A percentile compares a stretch with the other conserved stretches of the same genome.
Conservation (phyloP, 2,113 vertebrate species). For the Aegithalos caudatus region DNA sequence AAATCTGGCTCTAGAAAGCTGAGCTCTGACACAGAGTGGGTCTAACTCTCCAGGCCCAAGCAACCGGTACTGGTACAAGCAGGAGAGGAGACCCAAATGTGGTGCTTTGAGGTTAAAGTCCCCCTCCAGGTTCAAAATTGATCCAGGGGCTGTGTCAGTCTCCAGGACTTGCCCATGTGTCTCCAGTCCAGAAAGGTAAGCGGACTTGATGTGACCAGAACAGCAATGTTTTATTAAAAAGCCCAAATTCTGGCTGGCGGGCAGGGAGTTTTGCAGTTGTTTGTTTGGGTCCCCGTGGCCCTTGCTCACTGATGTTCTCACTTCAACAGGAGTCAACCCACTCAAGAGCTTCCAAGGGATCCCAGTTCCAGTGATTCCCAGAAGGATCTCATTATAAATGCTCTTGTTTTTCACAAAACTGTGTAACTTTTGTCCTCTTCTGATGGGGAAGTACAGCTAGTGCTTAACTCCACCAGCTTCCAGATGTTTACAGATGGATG, state of each 20-base stretch:
- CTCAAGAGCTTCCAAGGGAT: background rate
- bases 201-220: background rate
- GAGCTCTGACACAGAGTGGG: background rate
- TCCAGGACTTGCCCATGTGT: background rate
- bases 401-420: background rate
- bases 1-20: conserved; percentile 24
- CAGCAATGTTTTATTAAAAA: background rate
- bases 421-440: background rate
- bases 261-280: background rate
- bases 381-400: background rate
- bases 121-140: background rate
- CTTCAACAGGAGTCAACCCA: background rate
- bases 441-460: background rate
- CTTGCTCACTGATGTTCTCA: background rate
- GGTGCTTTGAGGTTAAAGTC: background rate
- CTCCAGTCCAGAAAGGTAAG: background rate
- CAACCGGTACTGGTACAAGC: background rate
- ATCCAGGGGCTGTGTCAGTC: background rate
- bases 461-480: background rate
- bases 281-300: background rate
- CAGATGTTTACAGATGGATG: background rate
- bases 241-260: background rate
- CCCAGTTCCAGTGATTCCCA: background rate
- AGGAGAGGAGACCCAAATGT: background rate
- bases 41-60: background rate